Evolutionary conservation across 2,888 invertebrate genomes (phyloP), one percentile per base, ranked within the genome.

Genomic region (Leucophenga montana): DNA sequence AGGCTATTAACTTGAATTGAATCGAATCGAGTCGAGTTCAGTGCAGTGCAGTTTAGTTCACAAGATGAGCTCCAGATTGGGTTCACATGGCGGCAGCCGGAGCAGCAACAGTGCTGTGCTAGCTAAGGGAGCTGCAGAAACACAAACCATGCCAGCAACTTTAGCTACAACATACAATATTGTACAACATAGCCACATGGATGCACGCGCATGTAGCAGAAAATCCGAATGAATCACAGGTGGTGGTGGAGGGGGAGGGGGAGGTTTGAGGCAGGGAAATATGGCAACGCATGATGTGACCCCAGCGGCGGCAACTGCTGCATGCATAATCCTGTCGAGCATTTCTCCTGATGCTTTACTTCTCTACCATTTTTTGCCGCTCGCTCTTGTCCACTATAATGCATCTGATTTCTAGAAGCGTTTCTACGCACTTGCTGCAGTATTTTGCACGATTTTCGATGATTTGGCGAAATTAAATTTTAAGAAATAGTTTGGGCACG

Each of bases 41-140:
- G 56, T 22, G 56, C 27, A 56, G 13, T 56, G 20, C 56, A 56
- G 22, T 56, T 39, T 39, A 39, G 39, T 39, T 56, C 22, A 39
- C 39, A 56, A 56, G 56, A 56, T 56, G 56, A 56, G 56, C 56
- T 56, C 27, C 22, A 56, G 18, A 22, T 56, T 20, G 13, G 18
- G 56, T 56, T 56, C 56, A 56, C 56, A 50, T 50, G 46, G n/a
- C 46, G 46, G n/a, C n/a, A n/a, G 46, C 46, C 46, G n/a, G n/a
- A 14, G 14, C 48, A 48, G 14, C 14, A 16, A 48, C 48, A 48
- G 16, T 13, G 1, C 14, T 6, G 16, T 5, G 1, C 48, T 16
- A 48, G 48, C 14, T 16, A 48, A 16, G 14, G n/a, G 11, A 48
- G 27, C 27, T 27, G 27, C 27, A 27, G 27, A 27, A 27, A 27